A percentile compares a stretch with the other conserved stretches of the same genome.
Evolutionary conservation across 2,888 invertebrate species (phyloP).

Genomic region (Auanema freiburgensis): DNA sequence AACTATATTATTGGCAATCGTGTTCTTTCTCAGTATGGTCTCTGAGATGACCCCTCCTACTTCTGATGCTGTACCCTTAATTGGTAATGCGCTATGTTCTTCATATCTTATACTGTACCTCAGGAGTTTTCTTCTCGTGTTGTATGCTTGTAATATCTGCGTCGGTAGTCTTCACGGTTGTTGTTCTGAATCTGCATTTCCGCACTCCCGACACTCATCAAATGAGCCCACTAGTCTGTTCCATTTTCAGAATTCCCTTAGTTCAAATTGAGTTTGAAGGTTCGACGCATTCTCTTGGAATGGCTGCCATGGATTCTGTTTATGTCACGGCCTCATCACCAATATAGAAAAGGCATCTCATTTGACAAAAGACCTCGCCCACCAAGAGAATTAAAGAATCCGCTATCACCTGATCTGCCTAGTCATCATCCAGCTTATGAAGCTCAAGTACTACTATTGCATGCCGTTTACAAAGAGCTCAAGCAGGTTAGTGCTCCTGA

Average conservation of each 20-base stretch:
- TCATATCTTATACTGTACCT: too few species aligned
- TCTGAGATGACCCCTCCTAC: constrained; percentile 96
- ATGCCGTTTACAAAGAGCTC: constrained; percentile 50
- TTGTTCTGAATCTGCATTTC: constrained; percentile 59
- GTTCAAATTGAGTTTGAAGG: constrained; percentile 25
- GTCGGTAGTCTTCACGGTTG: constrained; percentile 60
- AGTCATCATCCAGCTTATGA: constrained; percentile 49
- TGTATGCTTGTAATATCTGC: constrained; percentile 60
- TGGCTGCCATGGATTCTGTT: constrained; percentile 58
- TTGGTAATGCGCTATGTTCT: constrained; percentile 30
- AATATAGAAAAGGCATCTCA: constrained; percentile 35
- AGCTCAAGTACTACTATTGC: constrained; percentile 50
- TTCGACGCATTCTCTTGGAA: constrained; percentile 49
- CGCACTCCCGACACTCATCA: constrained; percentile 54
- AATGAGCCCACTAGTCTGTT: constrained; percentile 49
- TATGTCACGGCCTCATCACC: constrained; percentile 57
- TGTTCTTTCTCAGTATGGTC: constrained; percentile 94
- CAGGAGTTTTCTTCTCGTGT: constrained; percentile 60
- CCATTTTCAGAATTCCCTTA: too few species aligned
- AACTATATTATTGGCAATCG: constrained; percentile 77
- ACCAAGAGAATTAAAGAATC: constrained; percentile 30
- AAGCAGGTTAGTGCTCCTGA: constrained; percentile 28
- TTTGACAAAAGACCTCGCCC: constrained; percentile 28
- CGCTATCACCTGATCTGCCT: constrained; percentile 25
- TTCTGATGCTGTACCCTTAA: constrained; percentile 58